phyloP scores from a whole-genome alignment of 2,113 vertebrate genomes.

The Scalopus aquaticus region DNA sequence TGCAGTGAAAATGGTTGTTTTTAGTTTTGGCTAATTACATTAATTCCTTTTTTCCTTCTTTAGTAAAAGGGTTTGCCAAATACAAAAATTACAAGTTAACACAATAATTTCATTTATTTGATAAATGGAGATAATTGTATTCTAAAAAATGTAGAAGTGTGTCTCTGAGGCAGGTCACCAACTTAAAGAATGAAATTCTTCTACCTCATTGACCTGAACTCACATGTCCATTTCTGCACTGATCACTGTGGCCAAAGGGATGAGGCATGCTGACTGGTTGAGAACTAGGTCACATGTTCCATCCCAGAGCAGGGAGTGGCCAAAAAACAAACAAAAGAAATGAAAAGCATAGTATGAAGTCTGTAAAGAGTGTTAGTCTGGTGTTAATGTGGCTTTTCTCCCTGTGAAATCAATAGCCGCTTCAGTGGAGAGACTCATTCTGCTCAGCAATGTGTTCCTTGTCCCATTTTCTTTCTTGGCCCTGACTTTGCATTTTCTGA shows the following conservation, averaged over 20 bases:
- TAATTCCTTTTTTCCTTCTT: background rate
- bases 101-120: background rate
- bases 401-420: background rate
- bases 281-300: too few species aligned
- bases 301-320: too few species aligned
- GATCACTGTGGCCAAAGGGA: too few species aligned
- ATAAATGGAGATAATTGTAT: background rate
- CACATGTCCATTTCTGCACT: too few species aligned
- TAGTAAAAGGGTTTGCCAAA: background rate
- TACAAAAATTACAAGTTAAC: background rate
- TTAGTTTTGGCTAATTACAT: background rate
- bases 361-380: background rate
- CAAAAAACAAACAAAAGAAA: background rate
- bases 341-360: background rate
- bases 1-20: background rate
- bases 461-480: background rate
- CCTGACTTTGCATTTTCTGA: background rate
- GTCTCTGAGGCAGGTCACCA: background rate
- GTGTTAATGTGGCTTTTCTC: background rate
- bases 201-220: too few species aligned
- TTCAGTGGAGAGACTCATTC: background rate
- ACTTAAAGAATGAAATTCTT: background rate
- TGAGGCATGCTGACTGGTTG: too few species aligned
- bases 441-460: background rate
- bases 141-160: background rate